Conservation (phyloP, 2,888 invertebrate species). For the Leptarthrus brevirostris region DNA sequence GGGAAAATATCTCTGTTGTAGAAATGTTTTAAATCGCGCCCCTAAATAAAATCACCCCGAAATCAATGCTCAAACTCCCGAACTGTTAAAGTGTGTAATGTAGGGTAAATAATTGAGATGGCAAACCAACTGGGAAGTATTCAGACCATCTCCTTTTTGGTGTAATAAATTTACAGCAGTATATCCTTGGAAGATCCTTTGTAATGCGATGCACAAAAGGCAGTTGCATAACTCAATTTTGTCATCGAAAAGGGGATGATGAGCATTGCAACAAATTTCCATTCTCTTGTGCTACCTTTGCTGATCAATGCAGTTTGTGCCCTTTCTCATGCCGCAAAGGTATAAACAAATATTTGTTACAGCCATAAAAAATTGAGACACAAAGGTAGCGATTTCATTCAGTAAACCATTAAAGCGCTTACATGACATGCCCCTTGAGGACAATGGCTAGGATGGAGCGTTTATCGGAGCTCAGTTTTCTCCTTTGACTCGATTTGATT, state of each 20-base stretch:
- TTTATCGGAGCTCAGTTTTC: constrained; percentile 18
- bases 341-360: constrained; percentile 54
- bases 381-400: constrained; percentile 48
- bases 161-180: constrained; percentile 37
- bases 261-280: constrained; percentile 36
- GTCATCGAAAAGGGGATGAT: constrained; percentile 30
- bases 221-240: constrained; percentile 43
- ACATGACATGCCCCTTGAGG: constrained; percentile 50
- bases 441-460: constrained; percentile 29
- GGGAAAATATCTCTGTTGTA: background rate
- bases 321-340: constrained; percentile 53
- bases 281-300: constrained; percentile 30
- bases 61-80: constrained; percentile 18
- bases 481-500: constrained; percentile 40
- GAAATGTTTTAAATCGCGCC: constrained; percentile 16
- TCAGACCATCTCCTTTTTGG: constrained; percentile 18
- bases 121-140: constrained; percentile 27
- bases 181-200: constrained; percentile 30
- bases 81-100: constrained; percentile 43
- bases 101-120: constrained; percentile 42
- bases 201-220: constrained; percentile 15
- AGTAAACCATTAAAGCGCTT: constrained; percentile 47
- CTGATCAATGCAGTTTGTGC: constrained; percentile 42
- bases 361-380: constrained; percentile 19
- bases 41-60: constrained; percentile 22